These are phyloP conservation scores for Orchesellides sinensis DNA, from an alignment of 2,888 invertebrate genomes.

Conservation along the genomic window DNA sequence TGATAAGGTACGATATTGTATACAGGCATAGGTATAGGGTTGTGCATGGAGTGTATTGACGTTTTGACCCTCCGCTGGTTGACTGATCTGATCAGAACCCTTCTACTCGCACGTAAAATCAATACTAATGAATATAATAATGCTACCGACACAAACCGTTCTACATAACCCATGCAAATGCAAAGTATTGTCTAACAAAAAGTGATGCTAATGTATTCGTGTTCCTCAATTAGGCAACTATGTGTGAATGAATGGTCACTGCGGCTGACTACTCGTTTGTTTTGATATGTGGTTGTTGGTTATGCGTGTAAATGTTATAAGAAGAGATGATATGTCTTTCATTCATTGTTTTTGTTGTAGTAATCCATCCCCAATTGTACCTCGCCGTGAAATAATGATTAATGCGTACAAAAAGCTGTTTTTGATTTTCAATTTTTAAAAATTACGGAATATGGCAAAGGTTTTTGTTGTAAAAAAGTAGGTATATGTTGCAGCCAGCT, in stretches of 20 bases:
- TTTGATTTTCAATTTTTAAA: not conserved
- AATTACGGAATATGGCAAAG: constrained; percentile 1
- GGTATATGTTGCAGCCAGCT: constrained; percentile 4
- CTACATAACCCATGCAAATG: too few species aligned
- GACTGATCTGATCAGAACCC: not conserved
- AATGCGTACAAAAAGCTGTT: not conserved
- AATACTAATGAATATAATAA: too few species aligned
- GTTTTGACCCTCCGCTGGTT: too few species aligned
- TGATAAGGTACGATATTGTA: too few species aligned
- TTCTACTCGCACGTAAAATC: too few species aligned
- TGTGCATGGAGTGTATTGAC: too few species aligned
- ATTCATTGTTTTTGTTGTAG: not conserved
- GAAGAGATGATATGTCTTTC: too few species aligned
- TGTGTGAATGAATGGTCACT: constrained; percentile 14
- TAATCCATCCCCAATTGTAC: not conserved
- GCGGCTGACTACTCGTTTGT: not conserved
- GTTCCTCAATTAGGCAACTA: constrained; percentile 37
- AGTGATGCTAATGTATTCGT: too few species aligned
- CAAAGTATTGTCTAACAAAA: too few species aligned
- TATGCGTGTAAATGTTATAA: not conserved
- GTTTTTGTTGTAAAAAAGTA: not conserved
- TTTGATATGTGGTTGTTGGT: not conserved
- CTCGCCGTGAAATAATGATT: not conserved
- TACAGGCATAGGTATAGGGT: too few species aligned
- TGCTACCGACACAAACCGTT: too few species aligned